Evolutionary conservation across 2,113 vertebrate genomes (phyloP).

Genomic region (Hypanus sabinus): DNA sequence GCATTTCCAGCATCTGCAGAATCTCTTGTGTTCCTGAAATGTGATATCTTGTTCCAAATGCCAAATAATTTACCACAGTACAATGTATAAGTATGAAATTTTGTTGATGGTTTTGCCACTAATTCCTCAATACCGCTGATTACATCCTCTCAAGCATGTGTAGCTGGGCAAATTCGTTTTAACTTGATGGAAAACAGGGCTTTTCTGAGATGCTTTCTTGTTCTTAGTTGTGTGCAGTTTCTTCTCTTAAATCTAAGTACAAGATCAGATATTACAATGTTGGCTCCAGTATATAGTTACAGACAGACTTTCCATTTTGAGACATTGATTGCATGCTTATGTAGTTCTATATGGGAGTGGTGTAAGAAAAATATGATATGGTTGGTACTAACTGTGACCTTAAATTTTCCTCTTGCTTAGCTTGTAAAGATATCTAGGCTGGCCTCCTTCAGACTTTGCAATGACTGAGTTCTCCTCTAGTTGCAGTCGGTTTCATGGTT

Average conservation of each 20-base stretch:
- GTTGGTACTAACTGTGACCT: background rate
- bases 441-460: background rate
- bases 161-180: background rate
- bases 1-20: no score
- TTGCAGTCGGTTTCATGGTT: background rate
- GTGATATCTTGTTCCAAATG: no score
- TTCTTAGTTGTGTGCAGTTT: background rate
- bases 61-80: no score
- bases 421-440: background rate
- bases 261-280: background rate
- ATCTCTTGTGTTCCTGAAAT: no score
- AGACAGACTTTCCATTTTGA: background rate
- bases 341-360: background rate
- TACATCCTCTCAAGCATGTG: background rate
- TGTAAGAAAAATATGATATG: background rate
- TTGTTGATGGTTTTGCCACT: no score
- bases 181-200: background rate
- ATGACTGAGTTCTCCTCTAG: background rate
- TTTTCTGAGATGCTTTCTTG: background rate
- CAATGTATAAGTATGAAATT: no score
- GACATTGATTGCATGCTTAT: background rate
- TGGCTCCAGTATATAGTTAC: background rate
- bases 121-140: background rate
- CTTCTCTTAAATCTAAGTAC: background rate
- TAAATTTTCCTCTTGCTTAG: background rate